Evolutionary conservation across 2,888 invertebrate genomes (phyloP), one percentile per base, ranked within the genome.

Genomic region (Charanyca ferruginea): DNA sequence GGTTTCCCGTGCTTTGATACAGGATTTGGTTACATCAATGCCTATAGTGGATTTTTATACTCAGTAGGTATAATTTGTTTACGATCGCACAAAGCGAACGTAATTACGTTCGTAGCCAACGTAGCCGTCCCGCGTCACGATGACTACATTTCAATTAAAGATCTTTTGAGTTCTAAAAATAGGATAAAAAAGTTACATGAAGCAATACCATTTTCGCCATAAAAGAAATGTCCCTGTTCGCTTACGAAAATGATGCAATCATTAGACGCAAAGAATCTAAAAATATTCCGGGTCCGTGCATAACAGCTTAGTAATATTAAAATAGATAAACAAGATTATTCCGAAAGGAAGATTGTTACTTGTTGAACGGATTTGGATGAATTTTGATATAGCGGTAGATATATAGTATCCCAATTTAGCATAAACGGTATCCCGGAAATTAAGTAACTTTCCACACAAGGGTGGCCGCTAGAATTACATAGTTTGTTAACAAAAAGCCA

Each of bases 371-470:
- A 64, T 64, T 55, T 18, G 25, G 32, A 65, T 55, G 45, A 72
- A 64, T 70, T 70, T 70, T 72, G 65, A 65, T 73, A 45, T 72
- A 45, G 28, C 32, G 23, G 65, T 55, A 45, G 65, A 72, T n/a
- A n/a, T n/a, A n/a, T 72, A 70, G 41, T 72, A 70, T 64, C 51
- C 45, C 42, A 64, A 69, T 69, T 64, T 51, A 72, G 25, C 32
- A 45, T 51, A 69, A 51, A 72, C 45, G 51, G 44, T 72, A 51
- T 41, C 32, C 44, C 41, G 65, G 55, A 64, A 64, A 64, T 72
- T 51, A 32, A 52, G 32, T 44, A 64, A 70, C 41, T 64, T 70
- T 70, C 25, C 41, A 25, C 54, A 70, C 54, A 54, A 64, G 45
- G 51, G 47, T 6, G 70, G 42, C 35, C 42, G 13, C 42, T 35